Evolutionary conservation across 1,140 invertebrate genomes (phyloP).

Genomic region (Heliconius himera): DNA sequence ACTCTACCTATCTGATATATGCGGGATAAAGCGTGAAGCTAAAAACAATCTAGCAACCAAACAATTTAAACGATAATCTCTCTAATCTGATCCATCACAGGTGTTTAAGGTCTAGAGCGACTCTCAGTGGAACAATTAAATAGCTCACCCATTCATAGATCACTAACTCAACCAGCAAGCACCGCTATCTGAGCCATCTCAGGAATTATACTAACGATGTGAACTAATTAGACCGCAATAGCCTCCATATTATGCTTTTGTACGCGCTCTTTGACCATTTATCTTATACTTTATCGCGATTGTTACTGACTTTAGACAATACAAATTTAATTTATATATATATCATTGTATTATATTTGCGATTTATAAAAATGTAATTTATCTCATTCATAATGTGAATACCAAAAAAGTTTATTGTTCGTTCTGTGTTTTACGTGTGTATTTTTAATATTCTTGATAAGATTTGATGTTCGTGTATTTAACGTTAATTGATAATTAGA

Average conservation of each 20-base stretch:
- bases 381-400: conserved; percentile 27
- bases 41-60: no score
- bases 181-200: conserved; percentile 55
- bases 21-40: no score
- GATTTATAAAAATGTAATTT: conserved; percentile 23
- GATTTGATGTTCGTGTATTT: neutral
- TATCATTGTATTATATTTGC: conserved; percentile 42
- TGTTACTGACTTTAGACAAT: conserved; percentile 49
- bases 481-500: neutral
- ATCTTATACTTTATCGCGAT: conserved; percentile 53
- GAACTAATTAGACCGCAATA: conserved; percentile 66
- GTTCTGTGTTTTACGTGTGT: conserved; percentile 27
- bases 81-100: neutral
- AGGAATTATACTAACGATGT: conserved; percentile 70
- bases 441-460: conserved; percentile 15
- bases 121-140: conserved; percentile 35
- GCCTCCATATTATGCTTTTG: conserved; percentile 45
- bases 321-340: conserved; percentile 52
- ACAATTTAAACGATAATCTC: no score
- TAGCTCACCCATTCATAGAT: conserved; percentile 46
- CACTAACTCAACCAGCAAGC: conserved; percentile 41
- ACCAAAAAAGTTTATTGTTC: conserved; percentile 29
- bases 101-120: conserved; percentile 32
- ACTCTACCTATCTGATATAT: no score
- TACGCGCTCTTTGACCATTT: conserved; percentile 50